phyloP scores from a whole-genome alignment of 2,113 vertebrate genomes.

The Semnopithecus entellus region DNA sequence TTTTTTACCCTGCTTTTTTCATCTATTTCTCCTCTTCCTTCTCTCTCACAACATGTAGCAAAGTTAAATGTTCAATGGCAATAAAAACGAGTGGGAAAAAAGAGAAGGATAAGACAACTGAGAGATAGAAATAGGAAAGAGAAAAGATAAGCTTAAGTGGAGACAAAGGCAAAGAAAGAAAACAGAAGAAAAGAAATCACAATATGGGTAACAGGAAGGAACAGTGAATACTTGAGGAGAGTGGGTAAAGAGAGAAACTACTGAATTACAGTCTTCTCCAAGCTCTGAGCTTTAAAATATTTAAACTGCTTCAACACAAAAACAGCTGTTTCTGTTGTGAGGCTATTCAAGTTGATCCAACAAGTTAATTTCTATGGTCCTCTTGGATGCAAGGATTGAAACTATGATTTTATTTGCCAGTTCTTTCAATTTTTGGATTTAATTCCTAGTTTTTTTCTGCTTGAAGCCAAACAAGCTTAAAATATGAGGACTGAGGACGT shows the following conservation, averaged over 20 bases:
- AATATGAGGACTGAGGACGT: conserved; percentile 16
- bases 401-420: conserved; percentile 57
- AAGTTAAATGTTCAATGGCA: not conserved
- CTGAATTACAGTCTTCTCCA: not conserved
- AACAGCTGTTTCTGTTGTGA: conserved; percentile 33
- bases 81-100: not conserved
- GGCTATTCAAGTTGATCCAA: conserved; percentile 40
- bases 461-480: conserved; percentile 42
- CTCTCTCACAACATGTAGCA: not conserved
- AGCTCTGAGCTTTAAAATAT: not conserved
- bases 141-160: not conserved
- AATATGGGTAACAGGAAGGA: not conserved
- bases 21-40: not conserved
- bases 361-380: conserved; percentile 48
- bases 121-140: not conserved
- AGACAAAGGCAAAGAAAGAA: not conserved
- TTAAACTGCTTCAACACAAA: conserved; percentile 36
- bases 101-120: not conserved
- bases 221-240: not conserved
- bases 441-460: not conserved
- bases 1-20: not conserved
- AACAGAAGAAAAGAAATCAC: not conserved
- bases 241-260: not conserved
- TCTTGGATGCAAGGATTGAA: conserved; percentile 55
- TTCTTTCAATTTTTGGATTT: conserved; percentile 68